These are phyloP conservation scores for Teinopalpus imperialis DNA, from an alignment of 2,888 invertebrate species.

Conservation along the genomic window DNA sequence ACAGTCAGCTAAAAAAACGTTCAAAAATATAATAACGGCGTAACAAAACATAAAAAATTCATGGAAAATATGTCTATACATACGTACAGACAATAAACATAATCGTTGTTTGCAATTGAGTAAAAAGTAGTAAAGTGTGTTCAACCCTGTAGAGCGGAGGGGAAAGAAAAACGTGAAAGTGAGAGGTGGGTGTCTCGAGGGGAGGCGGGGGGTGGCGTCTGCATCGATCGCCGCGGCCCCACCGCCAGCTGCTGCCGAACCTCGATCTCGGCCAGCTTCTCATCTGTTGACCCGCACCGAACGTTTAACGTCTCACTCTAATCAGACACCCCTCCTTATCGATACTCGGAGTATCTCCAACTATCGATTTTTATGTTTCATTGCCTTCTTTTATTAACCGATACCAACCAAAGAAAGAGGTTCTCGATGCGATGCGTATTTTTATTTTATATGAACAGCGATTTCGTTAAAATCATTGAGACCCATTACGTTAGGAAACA, in stretches of 20 bases:
- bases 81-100: no score
- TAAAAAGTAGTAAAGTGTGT: background rate
- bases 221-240: conserved; percentile 65
- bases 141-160: conserved; percentile 35
- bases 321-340: conserved; percentile 12
- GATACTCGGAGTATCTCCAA: background rate
- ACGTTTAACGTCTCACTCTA: conserved; percentile 13
- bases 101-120: no score
- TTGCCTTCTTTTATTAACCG: background rate
- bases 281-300: conserved; percentile 18
- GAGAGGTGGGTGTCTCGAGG: conserved; percentile 52
- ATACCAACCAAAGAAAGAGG: no score
- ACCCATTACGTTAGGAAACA: no score
- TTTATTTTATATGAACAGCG: no score
- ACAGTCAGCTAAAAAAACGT: no score
- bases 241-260: conserved; percentile 70
- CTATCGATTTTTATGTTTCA: conserved; percentile 1
- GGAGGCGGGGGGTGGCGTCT: conserved; percentile 57
- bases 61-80: no score
- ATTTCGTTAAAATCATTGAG: no score
- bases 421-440: no score
- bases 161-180: conserved; percentile 75
- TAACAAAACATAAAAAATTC: no score
- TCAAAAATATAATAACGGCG: no score
- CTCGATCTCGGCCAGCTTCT: conserved; percentile 18